Evolutionary conservation across 2,113 vertebrate species (phyloP).

Genomic region (Halichoerus grypus): DNA sequence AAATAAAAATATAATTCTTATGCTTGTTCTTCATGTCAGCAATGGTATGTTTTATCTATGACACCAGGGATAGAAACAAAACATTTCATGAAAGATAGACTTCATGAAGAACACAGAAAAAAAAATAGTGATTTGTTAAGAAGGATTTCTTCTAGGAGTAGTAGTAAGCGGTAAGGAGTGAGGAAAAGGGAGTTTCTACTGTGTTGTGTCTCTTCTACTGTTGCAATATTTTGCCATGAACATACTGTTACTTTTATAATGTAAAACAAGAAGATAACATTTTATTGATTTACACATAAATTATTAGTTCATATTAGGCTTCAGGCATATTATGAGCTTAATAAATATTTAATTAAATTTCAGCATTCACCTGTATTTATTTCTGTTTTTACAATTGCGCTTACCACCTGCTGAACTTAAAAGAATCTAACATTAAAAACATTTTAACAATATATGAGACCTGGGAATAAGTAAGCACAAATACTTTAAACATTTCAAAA

Average conservation of each 20-base stretch:
- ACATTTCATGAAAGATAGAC: neutral
- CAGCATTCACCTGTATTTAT: conserved; percentile 54
- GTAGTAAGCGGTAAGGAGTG: neutral
- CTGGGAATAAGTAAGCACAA: conserved; percentile 41
- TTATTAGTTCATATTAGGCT: conserved; percentile 36
- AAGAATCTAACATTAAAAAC: conserved; percentile 48
- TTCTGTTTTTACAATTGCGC: conserved; percentile 66
- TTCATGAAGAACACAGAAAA: neutral
- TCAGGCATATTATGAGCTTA: conserved; percentile 50
- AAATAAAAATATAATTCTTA: conserved; percentile 1
- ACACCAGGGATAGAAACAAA: neutral
- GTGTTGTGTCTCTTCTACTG: neutral
- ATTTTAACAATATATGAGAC: conserved; percentile 58
- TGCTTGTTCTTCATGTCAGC: neutral
- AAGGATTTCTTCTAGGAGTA: neutral
- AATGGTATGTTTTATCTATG: neutral
- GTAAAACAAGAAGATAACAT: conserved; percentile 14
- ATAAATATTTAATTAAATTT: conserved; percentile 65
- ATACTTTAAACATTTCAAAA: conserved; percentile 51
- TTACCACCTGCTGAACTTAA: conserved; percentile 67
- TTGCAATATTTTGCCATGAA: conserved; percentile 35
- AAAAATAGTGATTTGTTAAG: neutral
- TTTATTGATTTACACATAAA: conserved; percentile 31
- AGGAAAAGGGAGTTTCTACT: neutral
- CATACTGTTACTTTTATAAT: neutral